Evolutionary conservation across 2,797 vertebrate species (phyloP).

Genomic region (Thalassophryne amazonica): DNA sequence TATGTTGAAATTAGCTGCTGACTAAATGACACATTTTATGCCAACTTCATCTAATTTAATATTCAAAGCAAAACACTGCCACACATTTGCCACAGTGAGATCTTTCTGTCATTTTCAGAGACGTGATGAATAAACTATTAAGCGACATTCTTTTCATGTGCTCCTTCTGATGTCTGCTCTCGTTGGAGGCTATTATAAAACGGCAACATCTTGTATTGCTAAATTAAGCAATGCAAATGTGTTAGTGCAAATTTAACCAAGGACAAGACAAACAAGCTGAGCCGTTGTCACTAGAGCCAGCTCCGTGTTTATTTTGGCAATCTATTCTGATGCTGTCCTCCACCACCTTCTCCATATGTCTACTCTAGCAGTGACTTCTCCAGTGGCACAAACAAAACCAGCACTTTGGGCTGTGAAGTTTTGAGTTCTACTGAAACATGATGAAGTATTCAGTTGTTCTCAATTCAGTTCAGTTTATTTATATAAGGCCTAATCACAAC

Average conservation of each 20-base stretch:
- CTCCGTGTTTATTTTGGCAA: not conserved
- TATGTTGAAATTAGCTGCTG: conserved; percentile 29
- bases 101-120: conserved; percentile 21
- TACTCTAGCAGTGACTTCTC: not conserved
- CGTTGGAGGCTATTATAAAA: not conserved
- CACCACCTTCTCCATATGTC: not conserved
- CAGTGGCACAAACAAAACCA: not conserved
- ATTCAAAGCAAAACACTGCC: conserved; percentile 8
- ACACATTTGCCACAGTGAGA: conserved; percentile 10
- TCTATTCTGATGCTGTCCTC: no score
- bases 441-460: no score
- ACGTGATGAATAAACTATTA: conserved; percentile 35
- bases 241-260: conserved; percentile 27
- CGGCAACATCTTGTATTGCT: not conserved
- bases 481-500: no score
- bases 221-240: conserved; percentile 14
- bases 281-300: conserved; percentile 4
- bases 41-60: conserved; percentile 37
- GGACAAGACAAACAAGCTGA: not conserved
- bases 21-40: conserved; percentile 33
- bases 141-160: conserved; percentile 5
- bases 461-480: no score
- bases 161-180: conserved; percentile 9
- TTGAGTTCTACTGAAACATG: not conserved
- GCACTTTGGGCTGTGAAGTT: not conserved